Evolutionary conservation across 1,140 invertebrate species (phyloP), one percentile per base, ranked within the genome.

Genomic region (Drosophila trapezifrons): DNA sequence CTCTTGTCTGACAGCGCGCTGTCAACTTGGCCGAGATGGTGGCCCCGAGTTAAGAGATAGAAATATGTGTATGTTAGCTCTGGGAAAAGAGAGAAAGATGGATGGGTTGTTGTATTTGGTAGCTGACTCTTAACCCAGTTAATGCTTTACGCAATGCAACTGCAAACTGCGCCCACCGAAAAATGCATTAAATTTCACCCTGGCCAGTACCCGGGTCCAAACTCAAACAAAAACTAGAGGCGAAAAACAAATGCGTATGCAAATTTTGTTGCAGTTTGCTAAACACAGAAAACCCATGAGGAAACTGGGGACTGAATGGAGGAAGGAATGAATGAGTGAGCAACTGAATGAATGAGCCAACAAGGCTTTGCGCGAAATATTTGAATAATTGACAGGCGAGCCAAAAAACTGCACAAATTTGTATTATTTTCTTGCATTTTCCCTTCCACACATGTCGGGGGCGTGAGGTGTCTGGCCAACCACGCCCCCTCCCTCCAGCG

Each of bases 361-460:
- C 20, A 17, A 49, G 27, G 35, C 43, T 27, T n/a, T 37, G 64
- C 17, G 55, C 66, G 45, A 77, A 56, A 76, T 82, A 78, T 70
- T 71, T 85, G 67, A 85, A 84, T 84, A 84, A 84, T 84, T 80
- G 80, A 77, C 79, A 83, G 57, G 59, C 51, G 25, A 46, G 42
- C 54, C 57, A 37, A 76, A 79, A 35, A 77, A 80, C 46, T 82
- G 57, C 57, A 58, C 37, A 71, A 71, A 77, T 67, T 60, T 72
- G 56, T 65, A 52, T 69, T 51, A 42, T 35, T 67, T 67, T 32
- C 45, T 42, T 27, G 59, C 37, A 35, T 69, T 49, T 42, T 17
- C 35, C 54, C 13, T 37, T 37, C 12, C 18, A 38, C 32, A 37
- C 35, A 54, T 40, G 69, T 29, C 29, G 40, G 55, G 79, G 32